A percentile compares a stretch with the other conserved stretches of the same genome.
phyloP scores from a whole-genome alignment of 2,113 vertebrate genomes.

The Manacus vitellinus region DNA sequence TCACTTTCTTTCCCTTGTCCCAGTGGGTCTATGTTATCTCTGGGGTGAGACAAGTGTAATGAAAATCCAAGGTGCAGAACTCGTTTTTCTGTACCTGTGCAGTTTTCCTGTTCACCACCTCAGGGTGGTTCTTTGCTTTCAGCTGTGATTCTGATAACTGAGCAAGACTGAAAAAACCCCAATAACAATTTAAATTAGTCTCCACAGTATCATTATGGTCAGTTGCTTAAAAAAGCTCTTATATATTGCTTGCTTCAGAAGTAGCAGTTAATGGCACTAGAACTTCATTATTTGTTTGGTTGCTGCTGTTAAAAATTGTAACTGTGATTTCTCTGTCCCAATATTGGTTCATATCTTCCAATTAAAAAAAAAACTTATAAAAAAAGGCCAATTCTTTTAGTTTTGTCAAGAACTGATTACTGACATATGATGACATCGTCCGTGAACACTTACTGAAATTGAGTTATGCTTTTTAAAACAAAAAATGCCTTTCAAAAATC shows the following conservation, averaged over 20 bases:
- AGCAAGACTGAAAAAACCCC: background rate
- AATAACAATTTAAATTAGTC: background rate
- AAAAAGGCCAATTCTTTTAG: background rate
- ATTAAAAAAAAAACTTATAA: background rate
- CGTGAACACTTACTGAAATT: background rate
- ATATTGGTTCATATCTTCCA: background rate
- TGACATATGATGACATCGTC: background rate
- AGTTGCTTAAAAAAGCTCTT: background rate
- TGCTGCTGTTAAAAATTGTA: background rate
- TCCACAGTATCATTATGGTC: background rate
- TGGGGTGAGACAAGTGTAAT: background rate
- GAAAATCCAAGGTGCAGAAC: background rate
- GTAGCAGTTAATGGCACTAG: background rate
- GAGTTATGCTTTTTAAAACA: background rate
- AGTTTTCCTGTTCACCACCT: background rate
- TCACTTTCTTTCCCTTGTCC: background rate
- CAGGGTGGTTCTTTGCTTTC: background rate
- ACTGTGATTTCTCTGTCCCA: background rate
- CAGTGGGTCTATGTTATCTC: background rate
- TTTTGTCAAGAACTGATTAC: background rate
- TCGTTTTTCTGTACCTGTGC: background rate
- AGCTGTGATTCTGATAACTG: background rate
- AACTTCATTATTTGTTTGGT: background rate
- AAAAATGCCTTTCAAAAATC: background rate
- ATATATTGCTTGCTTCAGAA: background rate